Evolutionary conservation across 2,888 invertebrate species (phyloP), one percentile per base, ranked within the genome.

Genomic region (Synergus umbraculus): DNA sequence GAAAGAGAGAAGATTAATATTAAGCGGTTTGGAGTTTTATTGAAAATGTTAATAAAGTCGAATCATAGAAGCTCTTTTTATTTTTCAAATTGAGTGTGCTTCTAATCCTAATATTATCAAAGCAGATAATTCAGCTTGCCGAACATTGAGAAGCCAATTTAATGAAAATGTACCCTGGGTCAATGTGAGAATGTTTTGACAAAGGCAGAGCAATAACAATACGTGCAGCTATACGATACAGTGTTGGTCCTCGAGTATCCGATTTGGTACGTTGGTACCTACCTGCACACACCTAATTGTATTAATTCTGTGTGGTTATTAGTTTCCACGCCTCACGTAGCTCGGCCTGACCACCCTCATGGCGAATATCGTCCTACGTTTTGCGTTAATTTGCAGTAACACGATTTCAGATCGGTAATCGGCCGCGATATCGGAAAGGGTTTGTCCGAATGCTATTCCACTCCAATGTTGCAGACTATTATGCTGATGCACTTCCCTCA

Each of bases 221-320:
- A 80, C 78, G 63, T 67, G 77, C 77, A 80, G 64, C 69, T 7
- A 37, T 37, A 5, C 54, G 67, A 29, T 29, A 29, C 22, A 29
- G 22, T 29, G 22, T 29, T 60, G 43, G 77, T 41, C 37, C 64
- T 64, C 65, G 76, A 78, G 49, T 65, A 37, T 15, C 78, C 64
- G 54, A 54, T 37, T 37, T 37, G 58, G 66, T 60, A 49, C 73
- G 58, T 73, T 66, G 76, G 77, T 81, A 82, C 73, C 82, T 83
- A 79, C 63, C 43, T 83, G 78, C 82, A 69, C 79, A 78, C 67
- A 79, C 81, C 78, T 87, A 87, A 87, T 86, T 84, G 83, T 81
- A 85, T 85, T 86, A 85, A 85, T 87, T 85, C 79, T 79, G 76
- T 76, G 82, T 82, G 80, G 83, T 85, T 86, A 84, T 85, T 85